phyloP scores from a whole-genome alignment of 2,888 invertebrate species.

The Parnassius glacialis region DNA sequence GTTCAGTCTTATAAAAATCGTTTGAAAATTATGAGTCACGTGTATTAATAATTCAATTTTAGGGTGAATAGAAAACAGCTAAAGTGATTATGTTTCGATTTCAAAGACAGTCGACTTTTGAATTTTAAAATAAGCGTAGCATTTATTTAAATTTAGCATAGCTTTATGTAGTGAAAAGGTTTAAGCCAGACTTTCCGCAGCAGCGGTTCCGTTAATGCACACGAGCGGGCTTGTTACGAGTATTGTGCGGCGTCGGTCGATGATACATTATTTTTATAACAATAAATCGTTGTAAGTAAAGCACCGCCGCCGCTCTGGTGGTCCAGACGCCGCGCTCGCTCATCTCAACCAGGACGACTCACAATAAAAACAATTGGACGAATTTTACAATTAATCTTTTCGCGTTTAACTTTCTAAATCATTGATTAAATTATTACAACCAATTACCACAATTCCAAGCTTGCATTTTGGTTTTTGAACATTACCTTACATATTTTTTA shows the following conservation, averaged over 20 bases:
- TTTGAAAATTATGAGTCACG: too few relatives aligned
- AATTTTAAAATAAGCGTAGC: too few relatives aligned
- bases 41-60: too few relatives aligned
- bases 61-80: too few relatives aligned
- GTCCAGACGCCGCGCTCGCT: conserved; percentile 43
- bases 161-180: conserved; percentile 41
- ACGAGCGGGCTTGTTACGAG: conserved; percentile 69
- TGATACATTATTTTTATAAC: conserved; percentile 81
- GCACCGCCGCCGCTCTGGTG: conserved; percentile 70
- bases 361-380: conserved; percentile 31
- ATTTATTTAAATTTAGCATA: conserved; percentile 25
- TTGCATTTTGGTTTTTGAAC: too few relatives aligned
- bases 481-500: too few relatives aligned
- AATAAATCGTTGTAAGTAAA: conserved; percentile 79
- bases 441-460: too few relatives aligned
- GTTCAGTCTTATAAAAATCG: neutral
- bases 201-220: conserved; percentile 58
- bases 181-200: conserved; percentile 10
- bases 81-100: too few relatives aligned
- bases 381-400: conserved; percentile 32
- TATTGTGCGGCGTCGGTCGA: conserved; percentile 68
- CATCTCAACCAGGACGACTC: conserved; percentile 30
- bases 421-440: too few relatives aligned
- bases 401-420: conserved; percentile 4
- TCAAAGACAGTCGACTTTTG: too few relatives aligned